phyloP scores from a whole-genome alignment of 2,113 vertebrate species.

The Syngnathus floridae region DNA sequence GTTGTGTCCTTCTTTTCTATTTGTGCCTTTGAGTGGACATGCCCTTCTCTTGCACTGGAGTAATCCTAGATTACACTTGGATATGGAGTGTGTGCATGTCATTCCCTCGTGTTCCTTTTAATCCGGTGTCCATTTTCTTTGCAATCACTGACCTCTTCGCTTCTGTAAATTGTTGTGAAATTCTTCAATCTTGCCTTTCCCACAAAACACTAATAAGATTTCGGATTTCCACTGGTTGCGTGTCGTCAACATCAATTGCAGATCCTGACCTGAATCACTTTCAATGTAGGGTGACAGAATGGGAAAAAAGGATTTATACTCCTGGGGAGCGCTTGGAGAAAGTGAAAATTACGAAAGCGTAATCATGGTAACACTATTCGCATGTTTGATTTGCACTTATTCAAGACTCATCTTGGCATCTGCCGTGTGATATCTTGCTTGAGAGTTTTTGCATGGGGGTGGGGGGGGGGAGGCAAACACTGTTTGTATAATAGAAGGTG shows the following conservation, averaged over 20 bases:
- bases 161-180: conserved; percentile 41
- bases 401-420: conserved; percentile 7
- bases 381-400: conserved; percentile 5
- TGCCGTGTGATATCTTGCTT: conserved; percentile 11
- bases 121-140: conserved; percentile 42
- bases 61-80: conserved; percentile 65
- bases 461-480: neutral
- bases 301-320: conserved; percentile 8
- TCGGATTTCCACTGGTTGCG: conserved; percentile 28
- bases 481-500: conserved; percentile 33
- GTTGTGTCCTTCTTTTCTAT: conserved; percentile 22
- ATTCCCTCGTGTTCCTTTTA: conserved; percentile 19
- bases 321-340: conserved; percentile 12
- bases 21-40: conserved; percentile 28
- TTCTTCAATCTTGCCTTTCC: conserved; percentile 26
- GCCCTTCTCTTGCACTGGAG: conserved; percentile 31
- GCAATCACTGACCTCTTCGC: conserved; percentile 34
- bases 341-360: conserved; percentile 25
- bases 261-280: conserved; percentile 40
- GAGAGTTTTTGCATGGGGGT: neutral
- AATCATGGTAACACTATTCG: conserved; percentile 14
- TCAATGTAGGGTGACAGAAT: conserved; percentile 22
- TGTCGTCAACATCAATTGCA: conserved; percentile 25
- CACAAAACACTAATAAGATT: conserved; percentile 40
- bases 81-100: conserved; percentile 19